These are phyloP conservation scores for Poeciliopsis paucimaculata DNA, from an alignment of 2,797 vertebrate genomes.

Conservation along the genomic window DNA sequence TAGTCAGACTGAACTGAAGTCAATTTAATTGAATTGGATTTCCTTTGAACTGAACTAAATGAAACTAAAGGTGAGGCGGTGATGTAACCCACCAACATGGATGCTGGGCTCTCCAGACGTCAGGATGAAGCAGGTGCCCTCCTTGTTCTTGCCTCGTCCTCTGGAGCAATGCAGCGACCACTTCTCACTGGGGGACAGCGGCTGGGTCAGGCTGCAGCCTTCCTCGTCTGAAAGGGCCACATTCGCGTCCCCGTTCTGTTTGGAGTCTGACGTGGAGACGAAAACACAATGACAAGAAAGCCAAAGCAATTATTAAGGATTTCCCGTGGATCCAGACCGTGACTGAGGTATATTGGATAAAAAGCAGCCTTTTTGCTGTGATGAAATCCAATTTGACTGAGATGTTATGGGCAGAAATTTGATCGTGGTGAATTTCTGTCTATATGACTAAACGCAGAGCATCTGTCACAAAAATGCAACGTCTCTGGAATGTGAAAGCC, in stretches of 20 bases:
- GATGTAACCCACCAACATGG: constrained; percentile 80
- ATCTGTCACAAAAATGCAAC: constrained; percentile 42
- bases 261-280: constrained; percentile 85
- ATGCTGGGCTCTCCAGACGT: constrained; percentile 83
- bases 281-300: constrained; percentile 60
- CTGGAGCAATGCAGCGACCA: constrained; percentile 84
- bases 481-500: constrained; percentile 13
- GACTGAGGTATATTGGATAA: constrained; percentile 39
- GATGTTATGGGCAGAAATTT: constrained; percentile 48
- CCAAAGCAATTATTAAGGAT: constrained; percentile 67
- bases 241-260: constrained; percentile 94
- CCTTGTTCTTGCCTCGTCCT: constrained; percentile 88
- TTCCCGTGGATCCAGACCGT: constrained; percentile 44
- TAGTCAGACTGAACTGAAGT: neutral
- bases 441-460: constrained; percentile 33
- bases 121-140: constrained; percentile 91
- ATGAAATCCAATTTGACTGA: constrained; percentile 64
- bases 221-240: constrained; percentile 91
- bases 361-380: constrained; percentile 47
- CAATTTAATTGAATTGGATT: neutral
- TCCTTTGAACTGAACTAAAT: neutral
- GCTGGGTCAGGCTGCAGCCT: constrained; percentile 86
- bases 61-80: neutral
- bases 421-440: constrained; percentile 42
- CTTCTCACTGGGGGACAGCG: constrained; percentile 83